Evolutionary conservation across 2,113 vertebrate species (phyloP).

Genomic region (Oxyura jamaicensis): DNA sequence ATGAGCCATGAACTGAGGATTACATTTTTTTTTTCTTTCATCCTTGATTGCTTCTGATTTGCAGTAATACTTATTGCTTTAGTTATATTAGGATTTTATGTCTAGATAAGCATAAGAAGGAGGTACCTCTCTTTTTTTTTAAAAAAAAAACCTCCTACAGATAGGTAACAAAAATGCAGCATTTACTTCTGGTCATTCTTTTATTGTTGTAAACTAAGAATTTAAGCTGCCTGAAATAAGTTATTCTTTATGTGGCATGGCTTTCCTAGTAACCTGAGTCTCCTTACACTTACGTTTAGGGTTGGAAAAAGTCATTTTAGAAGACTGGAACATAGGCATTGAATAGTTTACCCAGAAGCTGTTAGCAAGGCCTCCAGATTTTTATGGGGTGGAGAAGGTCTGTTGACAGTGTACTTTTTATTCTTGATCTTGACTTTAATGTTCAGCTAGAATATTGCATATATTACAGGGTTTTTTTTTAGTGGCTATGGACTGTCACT

Average conservation of each 20-base stretch:
- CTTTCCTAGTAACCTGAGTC: not conserved
- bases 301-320: not conserved
- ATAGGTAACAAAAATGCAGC: not conserved
- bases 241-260: not conserved
- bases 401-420: not conserved
- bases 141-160: not conserved
- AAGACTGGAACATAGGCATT: not conserved
- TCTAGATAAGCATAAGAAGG: slow-evolving; percentile 2
- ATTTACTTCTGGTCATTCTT: not conserved
- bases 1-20: not conserved
- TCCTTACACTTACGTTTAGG: not conserved
- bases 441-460: accelerated
- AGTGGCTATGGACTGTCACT: not conserved
- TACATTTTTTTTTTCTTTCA: slow-evolving; percentile 40
- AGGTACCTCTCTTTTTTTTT: too few relatives aligned
- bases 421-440: not conserved
- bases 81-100: slow-evolving; percentile 41
- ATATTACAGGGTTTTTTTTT: not conserved
- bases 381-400: not conserved
- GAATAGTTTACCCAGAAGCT: not conserved
- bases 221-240: not conserved
- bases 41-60: slow-evolving; percentile 30
- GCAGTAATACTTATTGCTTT: not conserved
- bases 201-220: not conserved
- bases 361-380: not conserved